Percentiles rank a stretch among this genome's conserved stretches.
Evolutionary conservation across 2,797 vertebrate species (phyloP).

Genomic region (Pangasius djambal): DNA sequence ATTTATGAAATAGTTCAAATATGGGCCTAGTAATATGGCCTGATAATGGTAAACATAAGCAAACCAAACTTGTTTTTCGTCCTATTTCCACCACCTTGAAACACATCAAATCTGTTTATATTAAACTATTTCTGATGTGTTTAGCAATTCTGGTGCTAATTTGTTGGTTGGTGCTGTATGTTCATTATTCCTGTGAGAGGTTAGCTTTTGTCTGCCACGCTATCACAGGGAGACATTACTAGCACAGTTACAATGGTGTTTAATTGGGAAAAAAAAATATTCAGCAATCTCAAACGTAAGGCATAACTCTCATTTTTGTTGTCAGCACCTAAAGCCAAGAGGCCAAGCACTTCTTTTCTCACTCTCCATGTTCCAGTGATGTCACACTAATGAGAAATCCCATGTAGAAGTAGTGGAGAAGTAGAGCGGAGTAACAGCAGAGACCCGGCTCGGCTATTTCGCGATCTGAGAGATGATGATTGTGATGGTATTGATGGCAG

Average conservation of each 20-base stretch:
- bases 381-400: neutral
- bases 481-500: neutral
- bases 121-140: neutral
- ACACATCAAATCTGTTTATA: too few species aligned
- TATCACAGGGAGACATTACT: neutral
- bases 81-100: neutral
- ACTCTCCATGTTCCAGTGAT: neutral
- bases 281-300: neutral
- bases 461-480: neutral
- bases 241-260: neutral
- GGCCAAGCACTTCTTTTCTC: neutral
- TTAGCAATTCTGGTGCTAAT: neutral
- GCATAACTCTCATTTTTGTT: neutral
- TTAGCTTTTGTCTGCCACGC: neutral
- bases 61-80: neutral
- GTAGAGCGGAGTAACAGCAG: neutral
- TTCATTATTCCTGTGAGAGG: neutral
- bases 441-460: neutral
- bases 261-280: neutral
- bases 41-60: neutral
- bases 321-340: neutral
- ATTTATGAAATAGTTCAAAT: neutral
- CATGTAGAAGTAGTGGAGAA: neutral
- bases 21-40: neutral
- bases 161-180: neutral